Percentiles rank a stretch among this genome's conserved stretches.
phyloP scores from a whole-genome alignment of 2,113 vertebrate species.

The Catharus bicknelli region DNA sequence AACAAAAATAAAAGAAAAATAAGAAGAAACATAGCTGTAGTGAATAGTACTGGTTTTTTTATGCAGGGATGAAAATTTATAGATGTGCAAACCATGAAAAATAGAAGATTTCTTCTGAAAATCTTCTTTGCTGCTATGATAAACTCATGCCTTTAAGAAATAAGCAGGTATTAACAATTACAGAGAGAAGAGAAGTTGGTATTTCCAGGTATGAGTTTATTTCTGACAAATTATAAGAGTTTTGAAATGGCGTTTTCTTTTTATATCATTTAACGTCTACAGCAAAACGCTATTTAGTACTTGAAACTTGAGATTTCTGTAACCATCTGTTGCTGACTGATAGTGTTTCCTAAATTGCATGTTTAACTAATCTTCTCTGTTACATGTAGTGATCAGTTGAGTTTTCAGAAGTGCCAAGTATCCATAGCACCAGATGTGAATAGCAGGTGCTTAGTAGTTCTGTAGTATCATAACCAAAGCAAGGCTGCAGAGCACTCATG shows the following conservation, averaged over 20 bases:
- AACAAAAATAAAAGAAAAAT: too few species aligned
- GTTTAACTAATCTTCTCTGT: neutral
- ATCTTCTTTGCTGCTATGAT: neutral
- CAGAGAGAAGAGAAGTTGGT: neutral
- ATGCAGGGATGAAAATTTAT: neutral
- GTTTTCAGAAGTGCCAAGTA: neutral
- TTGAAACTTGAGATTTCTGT: neutral
- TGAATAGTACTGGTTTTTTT: neutral
- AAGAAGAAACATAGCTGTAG: neutral
- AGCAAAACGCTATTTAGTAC: neutral
- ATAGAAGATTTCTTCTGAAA: neutral
- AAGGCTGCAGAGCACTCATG: neutral
- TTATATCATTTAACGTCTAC: neutral
- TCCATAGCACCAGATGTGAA: neutral
- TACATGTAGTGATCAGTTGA: neutral
- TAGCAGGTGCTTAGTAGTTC: neutral
- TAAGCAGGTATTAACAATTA: neutral
- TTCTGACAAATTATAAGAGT: neutral
- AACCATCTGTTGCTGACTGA: neutral
- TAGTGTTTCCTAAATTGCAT: neutral
- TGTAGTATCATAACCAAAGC: neutral
- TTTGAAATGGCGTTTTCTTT: neutral
- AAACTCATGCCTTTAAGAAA: neutral
- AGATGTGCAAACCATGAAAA: slow-evolving; percentile 5
- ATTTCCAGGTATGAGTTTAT: slow-evolving; percentile 4